phyloP scores from a whole-genome alignment of 2,113 vertebrate species.

The Heteronetta atricapilla region DNA sequence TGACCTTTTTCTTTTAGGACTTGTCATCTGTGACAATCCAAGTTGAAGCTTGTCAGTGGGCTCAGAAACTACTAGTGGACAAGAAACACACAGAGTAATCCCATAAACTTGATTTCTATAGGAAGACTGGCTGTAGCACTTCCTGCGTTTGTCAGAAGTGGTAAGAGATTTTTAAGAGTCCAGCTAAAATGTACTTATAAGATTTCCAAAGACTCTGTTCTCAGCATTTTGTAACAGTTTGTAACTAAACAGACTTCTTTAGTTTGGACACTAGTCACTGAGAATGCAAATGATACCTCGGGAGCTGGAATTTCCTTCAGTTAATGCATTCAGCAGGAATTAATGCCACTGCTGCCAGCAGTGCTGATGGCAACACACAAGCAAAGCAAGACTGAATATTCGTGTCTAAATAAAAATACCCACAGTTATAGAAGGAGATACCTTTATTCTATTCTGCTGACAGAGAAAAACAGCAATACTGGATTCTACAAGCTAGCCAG shows the following conservation, averaged over 20 bases:
- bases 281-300: fast-evolving
- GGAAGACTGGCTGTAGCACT: background rate
- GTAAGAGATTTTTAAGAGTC: background rate
- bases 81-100: background rate
- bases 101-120: background rate
- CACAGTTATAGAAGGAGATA: background rate
- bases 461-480: background rate
- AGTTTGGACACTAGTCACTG: background rate
- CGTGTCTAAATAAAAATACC: background rate
- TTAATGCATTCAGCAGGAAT: background rate
- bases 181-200: background rate
- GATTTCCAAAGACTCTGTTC: background rate
- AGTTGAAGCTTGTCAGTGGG: background rate
- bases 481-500: background rate
- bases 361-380: background rate
- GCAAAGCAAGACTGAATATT: background rate
- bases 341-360: background rate
- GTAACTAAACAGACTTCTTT: background rate
- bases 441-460: background rate
- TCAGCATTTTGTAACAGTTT: background rate
- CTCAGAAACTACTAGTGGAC: background rate
- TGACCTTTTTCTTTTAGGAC: background rate
- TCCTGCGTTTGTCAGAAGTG: background rate
- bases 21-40: background rate
- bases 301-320: background rate